Percentiles rank a stretch among this genome's conserved stretches.
Evolutionary conservation across 2,888 invertebrate species (phyloP).

Genomic region (Macaria liturata): DNA sequence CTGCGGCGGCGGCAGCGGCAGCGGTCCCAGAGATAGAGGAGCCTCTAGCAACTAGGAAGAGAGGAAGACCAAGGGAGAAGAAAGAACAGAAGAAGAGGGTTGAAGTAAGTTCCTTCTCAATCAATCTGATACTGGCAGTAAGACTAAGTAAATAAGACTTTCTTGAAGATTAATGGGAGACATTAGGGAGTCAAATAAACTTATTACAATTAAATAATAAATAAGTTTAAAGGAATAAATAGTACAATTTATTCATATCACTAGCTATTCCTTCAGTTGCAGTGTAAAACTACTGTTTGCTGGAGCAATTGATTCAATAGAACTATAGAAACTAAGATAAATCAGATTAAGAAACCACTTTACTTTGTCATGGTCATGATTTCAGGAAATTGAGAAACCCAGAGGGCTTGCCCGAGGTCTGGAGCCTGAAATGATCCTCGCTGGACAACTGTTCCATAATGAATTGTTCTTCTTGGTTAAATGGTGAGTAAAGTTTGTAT

Average conservation of each 20-base stretch:
- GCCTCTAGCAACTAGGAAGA: conserved; percentile 51
- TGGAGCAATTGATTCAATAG: too few relatives aligned
- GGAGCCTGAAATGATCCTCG: conserved; percentile 93
- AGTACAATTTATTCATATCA: too few relatives aligned
- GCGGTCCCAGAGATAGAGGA: conserved; percentile 53
- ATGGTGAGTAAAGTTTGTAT: conserved; percentile 84
- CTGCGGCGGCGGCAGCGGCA: conserved; percentile 30
- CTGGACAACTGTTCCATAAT: conserved; percentile 94
- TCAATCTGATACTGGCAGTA: too few relatives aligned
- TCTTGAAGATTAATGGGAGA: too few relatives aligned
- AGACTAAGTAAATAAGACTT: too few relatives aligned
- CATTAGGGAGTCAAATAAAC: too few relatives aligned
- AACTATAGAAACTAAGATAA: too few relatives aligned
- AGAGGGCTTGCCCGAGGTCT: conserved; percentile 91
- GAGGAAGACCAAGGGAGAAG: conserved; percentile 20
- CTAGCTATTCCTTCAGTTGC: too few relatives aligned
- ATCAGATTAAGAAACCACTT: too few relatives aligned
- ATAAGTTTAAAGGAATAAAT: too few relatives aligned
- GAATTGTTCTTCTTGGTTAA: conserved; percentile 95
- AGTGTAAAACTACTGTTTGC: too few relatives aligned
- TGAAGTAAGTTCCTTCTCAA: conserved; percentile 39
- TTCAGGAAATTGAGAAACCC: conserved; percentile 84
- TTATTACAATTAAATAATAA: too few relatives aligned
- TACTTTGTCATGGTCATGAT: conserved; percentile 12
- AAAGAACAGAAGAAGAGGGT: conserved; percentile 61